These are phyloP conservation scores for Chloropsis hardwickii DNA, from an alignment of 2,113 vertebrate species.

Conservation along the genomic window DNA sequence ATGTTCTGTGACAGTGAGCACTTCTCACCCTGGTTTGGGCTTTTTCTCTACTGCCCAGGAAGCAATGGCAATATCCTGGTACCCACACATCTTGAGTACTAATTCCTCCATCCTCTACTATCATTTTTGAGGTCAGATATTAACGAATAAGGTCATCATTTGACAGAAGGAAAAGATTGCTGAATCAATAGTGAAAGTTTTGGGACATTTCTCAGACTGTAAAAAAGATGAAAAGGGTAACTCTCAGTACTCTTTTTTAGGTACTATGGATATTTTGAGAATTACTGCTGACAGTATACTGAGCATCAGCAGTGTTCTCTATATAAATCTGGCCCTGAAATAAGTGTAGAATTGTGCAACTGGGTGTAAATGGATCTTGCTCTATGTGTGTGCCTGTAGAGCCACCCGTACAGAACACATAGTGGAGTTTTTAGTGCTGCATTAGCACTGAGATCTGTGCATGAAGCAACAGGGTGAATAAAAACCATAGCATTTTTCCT, in stretches of 20 bases:
- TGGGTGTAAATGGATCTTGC: background rate
- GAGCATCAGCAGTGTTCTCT: background rate
- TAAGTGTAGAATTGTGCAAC: background rate
- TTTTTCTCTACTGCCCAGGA: background rate
- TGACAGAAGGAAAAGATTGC: background rate
- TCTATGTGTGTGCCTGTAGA: background rate
- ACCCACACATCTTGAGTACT: background rate
- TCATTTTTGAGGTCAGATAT: background rate
- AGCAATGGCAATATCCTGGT: accelerated
- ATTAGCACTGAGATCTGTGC: background rate
- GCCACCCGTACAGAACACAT: background rate
- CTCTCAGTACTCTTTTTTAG: background rate
- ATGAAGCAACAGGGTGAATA: background rate
- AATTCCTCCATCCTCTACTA: background rate
- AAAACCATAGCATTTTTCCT: background rate
- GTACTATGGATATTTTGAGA: background rate
- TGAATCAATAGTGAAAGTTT: background rate
- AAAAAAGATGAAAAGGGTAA: background rate
- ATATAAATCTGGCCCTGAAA: background rate
- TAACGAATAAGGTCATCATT: background rate
- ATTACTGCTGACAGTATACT: accelerated
- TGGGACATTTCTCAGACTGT: background rate
- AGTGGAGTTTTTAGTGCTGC: background rate
- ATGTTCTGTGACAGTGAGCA: background rate
- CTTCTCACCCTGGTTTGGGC: accelerated